Percentiles rank a stretch among this genome's conserved stretches.
These are phyloP conservation scores for Philhelius pedissequus DNA, from an alignment of 2,888 invertebrate species.

Conservation along the genomic window DNA sequence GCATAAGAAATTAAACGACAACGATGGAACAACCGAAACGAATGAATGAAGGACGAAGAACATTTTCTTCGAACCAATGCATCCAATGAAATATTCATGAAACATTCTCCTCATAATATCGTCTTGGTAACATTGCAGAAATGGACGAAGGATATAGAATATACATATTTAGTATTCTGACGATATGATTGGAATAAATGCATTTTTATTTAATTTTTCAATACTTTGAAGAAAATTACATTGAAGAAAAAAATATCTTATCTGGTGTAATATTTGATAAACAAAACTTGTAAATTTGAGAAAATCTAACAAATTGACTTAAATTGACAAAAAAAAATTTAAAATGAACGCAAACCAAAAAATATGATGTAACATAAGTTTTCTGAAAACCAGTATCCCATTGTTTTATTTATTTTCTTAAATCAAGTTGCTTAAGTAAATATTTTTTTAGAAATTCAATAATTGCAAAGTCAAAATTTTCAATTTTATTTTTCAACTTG, in stretches of 20 bases:
- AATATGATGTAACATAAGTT: too few species aligned
- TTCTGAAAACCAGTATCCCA: too few species aligned
- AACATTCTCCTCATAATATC: neutral
- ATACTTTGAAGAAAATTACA: neutral
- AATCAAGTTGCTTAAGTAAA: too few species aligned
- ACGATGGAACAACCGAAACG: neutral
- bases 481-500: too few species aligned
- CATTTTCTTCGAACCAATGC: constrained; percentile 40
- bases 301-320: too few species aligned
- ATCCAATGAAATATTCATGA: constrained; percentile 59
- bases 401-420: too few species aligned
- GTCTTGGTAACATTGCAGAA: neutral
- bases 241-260: neutral
- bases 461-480: too few species aligned
- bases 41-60: neutral
- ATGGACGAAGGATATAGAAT: constrained; percentile 24
- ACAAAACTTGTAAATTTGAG: neutral
- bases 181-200: neutral
- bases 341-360: too few species aligned
- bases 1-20: constrained; percentile 48
- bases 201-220: neutral
- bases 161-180: neutral
- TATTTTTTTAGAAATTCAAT: too few species aligned
- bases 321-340: too few species aligned
- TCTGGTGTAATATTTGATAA: neutral